These are phyloP conservation scores for Muscicapa adusta DNA, from an alignment of 2,113 vertebrate species.

Conservation along the genomic window DNA sequence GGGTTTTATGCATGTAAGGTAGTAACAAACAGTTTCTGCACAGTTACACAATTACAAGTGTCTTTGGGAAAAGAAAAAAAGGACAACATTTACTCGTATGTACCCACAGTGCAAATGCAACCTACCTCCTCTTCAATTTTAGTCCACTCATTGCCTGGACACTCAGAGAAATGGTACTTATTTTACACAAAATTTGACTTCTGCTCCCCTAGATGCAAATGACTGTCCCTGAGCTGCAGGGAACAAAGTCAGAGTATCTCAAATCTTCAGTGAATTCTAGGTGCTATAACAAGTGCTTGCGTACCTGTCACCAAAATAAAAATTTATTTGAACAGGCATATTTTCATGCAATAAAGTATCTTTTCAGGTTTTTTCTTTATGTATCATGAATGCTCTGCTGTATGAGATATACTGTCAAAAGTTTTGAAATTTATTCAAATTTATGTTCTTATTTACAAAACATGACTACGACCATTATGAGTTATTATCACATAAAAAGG, in stretches of 20 bases:
- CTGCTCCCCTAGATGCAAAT: neutral
- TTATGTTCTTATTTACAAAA: constrained; percentile 49
- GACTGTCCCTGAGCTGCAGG: neutral
- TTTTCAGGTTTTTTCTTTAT: constrained; percentile 1
- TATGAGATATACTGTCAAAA: neutral
- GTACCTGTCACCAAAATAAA: neutral
- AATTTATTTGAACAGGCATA: neutral
- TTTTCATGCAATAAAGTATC: neutral
- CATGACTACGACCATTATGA: neutral
- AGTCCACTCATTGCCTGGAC: neutral
- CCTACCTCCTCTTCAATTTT: neutral
- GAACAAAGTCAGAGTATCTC: neutral
- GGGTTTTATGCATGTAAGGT: neutral
- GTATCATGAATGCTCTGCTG: neutral
- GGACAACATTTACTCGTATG: neutral
- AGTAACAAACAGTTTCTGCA: neutral
- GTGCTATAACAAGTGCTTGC: neutral
- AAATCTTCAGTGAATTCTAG: constrained; percentile 28
- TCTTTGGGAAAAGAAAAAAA: neutral
- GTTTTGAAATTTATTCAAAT: constrained; percentile 33
- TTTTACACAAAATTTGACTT: neutral
- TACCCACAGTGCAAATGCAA: neutral
- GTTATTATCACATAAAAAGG: constrained; percentile 1
- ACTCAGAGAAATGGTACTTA: accelerated
- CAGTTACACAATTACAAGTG: neutral